These are phyloP conservation scores for Dissostichus mawsoni DNA, from an alignment of 2,113 vertebrate species.

Conservation along the genomic window DNA sequence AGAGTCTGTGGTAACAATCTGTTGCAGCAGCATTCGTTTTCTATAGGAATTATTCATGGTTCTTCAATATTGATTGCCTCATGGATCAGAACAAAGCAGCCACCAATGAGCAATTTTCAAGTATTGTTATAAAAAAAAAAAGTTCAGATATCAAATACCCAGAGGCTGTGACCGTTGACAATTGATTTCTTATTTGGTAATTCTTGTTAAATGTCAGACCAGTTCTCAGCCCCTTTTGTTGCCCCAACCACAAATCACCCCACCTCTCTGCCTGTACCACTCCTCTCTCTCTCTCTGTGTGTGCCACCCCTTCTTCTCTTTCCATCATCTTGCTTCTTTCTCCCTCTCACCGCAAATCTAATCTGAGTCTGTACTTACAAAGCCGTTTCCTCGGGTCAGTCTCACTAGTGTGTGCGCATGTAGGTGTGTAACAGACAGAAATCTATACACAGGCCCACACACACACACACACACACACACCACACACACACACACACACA, in stretches of 20 bases:
- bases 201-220: conserved; percentile 68
- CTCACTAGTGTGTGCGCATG: conserved; percentile 20
- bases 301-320: conserved; percentile 56
- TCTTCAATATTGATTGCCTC: conserved; percentile 52
- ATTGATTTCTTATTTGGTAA: conserved; percentile 53
- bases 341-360: conserved; percentile 72
- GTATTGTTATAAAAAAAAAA: conserved; percentile 8
- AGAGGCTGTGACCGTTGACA: conserved; percentile 15
- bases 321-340: conserved; percentile 60
- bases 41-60: conserved; percentile 27
- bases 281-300: conserved; percentile 40
- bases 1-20: conserved; percentile 24
- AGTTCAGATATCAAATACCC: conserved; percentile 20
- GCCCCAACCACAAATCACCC: conserved; percentile 80
- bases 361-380: conserved; percentile 76
- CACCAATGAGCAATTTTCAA: conserved; percentile 33
- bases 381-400: conserved; percentile 64
- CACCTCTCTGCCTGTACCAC: conserved; percentile 67
- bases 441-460: conserved; percentile 1
- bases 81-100: conserved; percentile 17
- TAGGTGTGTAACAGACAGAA: conserved; percentile 11
- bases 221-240: conserved; percentile 76
- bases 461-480: background rate
- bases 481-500: background rate
- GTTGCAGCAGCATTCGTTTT: background rate